Evolutionary conservation across 2,888 invertebrate species (phyloP), one percentile per base, ranked within the genome.

Genomic region (Chrysodeixis includens): DNA sequence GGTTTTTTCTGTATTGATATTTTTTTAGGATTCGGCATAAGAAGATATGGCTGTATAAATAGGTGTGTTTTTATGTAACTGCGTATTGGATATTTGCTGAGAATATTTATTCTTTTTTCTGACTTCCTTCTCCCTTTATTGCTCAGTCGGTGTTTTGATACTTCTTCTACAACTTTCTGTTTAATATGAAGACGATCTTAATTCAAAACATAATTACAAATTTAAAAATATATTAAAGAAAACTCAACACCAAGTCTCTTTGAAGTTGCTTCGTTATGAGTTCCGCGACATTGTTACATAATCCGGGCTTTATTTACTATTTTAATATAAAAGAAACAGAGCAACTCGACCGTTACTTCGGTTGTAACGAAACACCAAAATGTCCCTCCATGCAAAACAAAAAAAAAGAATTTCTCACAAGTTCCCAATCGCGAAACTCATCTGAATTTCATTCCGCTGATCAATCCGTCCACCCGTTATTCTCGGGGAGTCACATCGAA

Each of bases 361-460:
- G 56, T 66, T 56, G 61, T 68, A 64, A 68, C 61, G 71, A 53
- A 76, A 80, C 76, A 79, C 60, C 67, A 69, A 69, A 82, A 80
- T 79, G 79, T 79, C 59, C 44, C 56, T 64, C 49, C 56, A 74
- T 52, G 56, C 65, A 64, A 71, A 75, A 78, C 71, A 75, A 79
- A 74, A 69, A 72, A 69, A 70, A 68, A 71, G 55, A 63, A 61
- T 80, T 81, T 77, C 79, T 83, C 81, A 77, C 82, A 67, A 80
- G 76, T 81, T 82, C 76, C 78, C 84, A 85, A 84, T 83, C 79
- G 79, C 81, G 79, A 80, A 87, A 88, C 85, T 88, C 86, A 86
- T 87, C 86, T 82, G 83, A 86, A 88, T 87, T 88, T 86, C 83
- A 84, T 87, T 83, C 76, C 78, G 74, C 78, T 82, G 84, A 86